Base-by-base conservation (phyloP, 2,888 invertebrate genomes). In the Beris morrisii region DNA sequence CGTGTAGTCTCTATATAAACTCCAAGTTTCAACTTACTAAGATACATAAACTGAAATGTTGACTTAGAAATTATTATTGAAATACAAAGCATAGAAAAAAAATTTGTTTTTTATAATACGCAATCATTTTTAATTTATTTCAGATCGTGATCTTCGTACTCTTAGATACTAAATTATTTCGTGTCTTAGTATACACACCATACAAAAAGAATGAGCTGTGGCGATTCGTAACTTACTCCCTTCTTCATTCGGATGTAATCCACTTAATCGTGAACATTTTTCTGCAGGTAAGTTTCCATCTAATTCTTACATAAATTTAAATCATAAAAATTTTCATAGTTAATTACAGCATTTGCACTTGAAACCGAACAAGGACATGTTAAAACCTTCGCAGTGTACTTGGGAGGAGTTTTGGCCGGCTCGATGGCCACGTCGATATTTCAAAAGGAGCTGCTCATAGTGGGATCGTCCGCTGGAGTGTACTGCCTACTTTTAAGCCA, bases 391-490 rank as follows among this genome's bases (percentile, higher is more conserved):
- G 75, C 84, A 56, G 83, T 94, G 71, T 95, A 95, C 83, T 75
- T 86, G 71, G 85, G 87, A 9, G 93, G 94, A 28, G 90, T 92
- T 70, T 81, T 88, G 53, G 88, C 88, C 58, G 91, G 91, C 70
- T 88, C 92, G 43, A 81, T 93, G 69, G 90, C 89, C 53, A 90
- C 90, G 1, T 88, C 88, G 31, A 86, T 88, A 65, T 83, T 91
- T 74, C 89, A 91, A 78, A 90, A 91, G 31, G 82, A 83, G 68
- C 87, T 91, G 68, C 86, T 87, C 74, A 86, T 96, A 72, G 89
- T 93, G 56, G 96, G 96, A 22, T 92, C 95, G 45, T 94, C 94
- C 0, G 95, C 93, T 1, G 95, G 95, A 6, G 93, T 95, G 65
- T 96, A 95, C 79, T 91, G 93, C 30, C 82, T 96, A 71, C 85